Percentiles rank a stretch among this genome's conserved stretches.
These are phyloP conservation scores for Cyanistes caeruleus DNA, from an alignment of 2,113 vertebrate genomes.

Conservation along the genomic window DNA sequence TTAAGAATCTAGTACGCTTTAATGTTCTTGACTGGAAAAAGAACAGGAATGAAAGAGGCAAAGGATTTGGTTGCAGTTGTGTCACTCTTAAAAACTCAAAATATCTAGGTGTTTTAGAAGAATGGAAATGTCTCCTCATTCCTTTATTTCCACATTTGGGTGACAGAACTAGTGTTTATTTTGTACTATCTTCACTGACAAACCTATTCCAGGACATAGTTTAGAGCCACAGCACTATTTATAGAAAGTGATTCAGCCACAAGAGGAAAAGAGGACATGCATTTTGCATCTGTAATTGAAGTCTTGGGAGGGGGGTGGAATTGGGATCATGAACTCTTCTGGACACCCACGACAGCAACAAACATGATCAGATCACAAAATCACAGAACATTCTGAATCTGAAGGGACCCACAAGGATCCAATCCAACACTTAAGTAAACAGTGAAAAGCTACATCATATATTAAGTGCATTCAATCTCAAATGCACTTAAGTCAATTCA, in stretches of 20 bases:
- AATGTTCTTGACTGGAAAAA: not conserved
- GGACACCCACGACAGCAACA: not conserved
- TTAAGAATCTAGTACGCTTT: not conserved
- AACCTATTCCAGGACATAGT: not conserved
- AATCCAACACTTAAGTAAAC: not conserved
- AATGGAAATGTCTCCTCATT: not conserved
- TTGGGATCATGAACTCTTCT: not conserved
- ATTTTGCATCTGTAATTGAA: not conserved
- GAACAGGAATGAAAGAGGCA: accelerated
- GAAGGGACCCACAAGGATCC: not conserved
- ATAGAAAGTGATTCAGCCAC: not conserved
- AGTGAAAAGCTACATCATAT: not conserved
- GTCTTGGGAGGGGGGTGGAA: accelerated
- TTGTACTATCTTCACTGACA: not conserved
- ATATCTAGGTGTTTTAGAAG: not conserved
- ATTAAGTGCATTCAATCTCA: not conserved
- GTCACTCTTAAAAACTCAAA: not conserved
- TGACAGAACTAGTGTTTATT: not conserved
- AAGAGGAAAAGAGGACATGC: accelerated
- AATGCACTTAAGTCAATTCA: not conserved
- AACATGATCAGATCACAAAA: not conserved
- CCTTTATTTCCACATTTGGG: not conserved
- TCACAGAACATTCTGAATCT: not conserved
- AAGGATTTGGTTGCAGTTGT: not conserved
- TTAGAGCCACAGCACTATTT: not conserved